A percentile compares a stretch with the other conserved stretches of the same genome.
Conservation (phyloP, 2,888 invertebrate genomes). For the Hemicrepidius hirtus region DNA sequence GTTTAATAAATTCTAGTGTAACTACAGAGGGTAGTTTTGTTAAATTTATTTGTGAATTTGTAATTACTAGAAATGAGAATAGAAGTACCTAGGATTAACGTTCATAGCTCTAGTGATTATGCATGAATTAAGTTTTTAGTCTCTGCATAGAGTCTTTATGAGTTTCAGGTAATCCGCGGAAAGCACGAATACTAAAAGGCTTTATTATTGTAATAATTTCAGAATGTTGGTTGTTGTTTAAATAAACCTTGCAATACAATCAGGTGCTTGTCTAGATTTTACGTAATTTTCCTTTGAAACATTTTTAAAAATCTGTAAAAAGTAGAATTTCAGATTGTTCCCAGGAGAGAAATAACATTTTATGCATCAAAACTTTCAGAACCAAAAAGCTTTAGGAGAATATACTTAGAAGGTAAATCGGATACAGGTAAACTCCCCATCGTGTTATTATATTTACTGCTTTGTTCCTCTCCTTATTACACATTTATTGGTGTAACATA, state of each 20-base stretch:
- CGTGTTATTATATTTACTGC: slow-evolving; percentile 30
- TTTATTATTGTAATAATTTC: not conserved
- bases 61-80: slow-evolving; percentile 6
- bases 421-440: slow-evolving; percentile 36
- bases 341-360: slow-evolving; percentile 17
- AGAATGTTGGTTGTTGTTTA: not conserved
- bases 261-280: no score
- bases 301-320: not conserved
- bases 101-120: slow-evolving; percentile 6
- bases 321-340: not conserved
- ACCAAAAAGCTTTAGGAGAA: slow-evolving; percentile 12
- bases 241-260: no score
- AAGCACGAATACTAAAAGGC: not conserved
- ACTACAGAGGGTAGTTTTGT: not conserved
- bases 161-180: slow-evolving; percentile 13
- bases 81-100: slow-evolving; percentile 5
- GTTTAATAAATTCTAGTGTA: not conserved
- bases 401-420: slow-evolving; percentile 28
- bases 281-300: not conserved
- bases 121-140: slow-evolving; percentile 22
- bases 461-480: slow-evolving; percentile 38
- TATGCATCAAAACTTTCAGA: not conserved
- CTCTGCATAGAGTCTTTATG: slow-evolving; percentile 11
- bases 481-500: slow-evolving; percentile 42
- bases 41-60: slow-evolving; percentile 2